Evolutionary conservation across 2,888 invertebrate species (phyloP), one percentile per base, ranked within the genome.

Genomic region (Tillus elongatus): DNA sequence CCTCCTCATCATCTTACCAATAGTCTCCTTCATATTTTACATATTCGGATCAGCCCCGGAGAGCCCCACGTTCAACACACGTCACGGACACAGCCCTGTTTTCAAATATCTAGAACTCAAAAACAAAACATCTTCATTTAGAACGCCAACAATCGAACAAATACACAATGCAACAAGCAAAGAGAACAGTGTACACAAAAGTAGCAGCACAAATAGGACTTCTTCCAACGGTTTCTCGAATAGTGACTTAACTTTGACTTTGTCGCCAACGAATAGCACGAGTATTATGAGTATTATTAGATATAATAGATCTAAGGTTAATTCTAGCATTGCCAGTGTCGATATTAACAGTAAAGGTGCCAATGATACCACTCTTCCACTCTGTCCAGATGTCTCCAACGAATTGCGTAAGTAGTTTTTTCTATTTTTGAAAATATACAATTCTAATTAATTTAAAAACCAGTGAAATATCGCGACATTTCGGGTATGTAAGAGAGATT

Each of bases 351-450:
- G 42, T 19, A 43, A 43, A 36, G 35, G 13, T n/a, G 19, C 33
- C 27, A 34, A 41, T 40, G 30, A 56, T 45, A 44, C 57, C 60
- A 44, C 43, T 33, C 42, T 62, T 36, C 62, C 71, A 60, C 44
- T 59, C 13, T 82, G 82, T 61, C 77, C 78, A 10, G 67, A 67
- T 40, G 67, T 73, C 32, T 78, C 79, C 15, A 74, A 77, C 19
- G 74, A 76, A 63, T 71, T 82, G 57, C 73, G 80, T 80, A 61
- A 71, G 68, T 58, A 35, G 19, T 33, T 35, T 4, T 15, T 37
- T 19, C 11, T 8, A 8, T 10, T 31, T 1, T 32, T 14, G 15
- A 24, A 27, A 14, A 28, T 3, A 3, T 13, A 40, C 8, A 12
- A 12, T 19, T 19, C 6, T 19, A 19, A n/a, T 19, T 19, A 8